phyloP scores from a whole-genome alignment of 2,113 vertebrate genomes.

The Callospermophilus lateralis region DNA sequence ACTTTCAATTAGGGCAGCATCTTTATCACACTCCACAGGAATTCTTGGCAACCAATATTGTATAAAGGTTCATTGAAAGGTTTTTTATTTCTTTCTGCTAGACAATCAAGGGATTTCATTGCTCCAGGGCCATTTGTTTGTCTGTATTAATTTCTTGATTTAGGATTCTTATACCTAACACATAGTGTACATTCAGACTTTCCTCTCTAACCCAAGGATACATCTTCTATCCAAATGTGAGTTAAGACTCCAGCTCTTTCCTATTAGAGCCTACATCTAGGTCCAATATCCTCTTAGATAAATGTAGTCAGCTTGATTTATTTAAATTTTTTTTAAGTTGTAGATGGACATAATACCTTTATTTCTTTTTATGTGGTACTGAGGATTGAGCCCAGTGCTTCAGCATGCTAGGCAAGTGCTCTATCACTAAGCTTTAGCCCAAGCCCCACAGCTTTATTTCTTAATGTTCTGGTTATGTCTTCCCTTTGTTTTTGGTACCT shows the following conservation, averaged over 20 bases:
- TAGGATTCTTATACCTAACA: constrained; percentile 44
- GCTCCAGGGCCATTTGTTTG: background rate
- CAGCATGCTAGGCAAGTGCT: no score
- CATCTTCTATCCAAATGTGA: constrained; percentile 34
- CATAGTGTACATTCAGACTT: background rate
- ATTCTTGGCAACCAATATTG: background rate
- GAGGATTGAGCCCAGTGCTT: no score
- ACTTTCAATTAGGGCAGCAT: background rate
- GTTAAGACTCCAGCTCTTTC: constrained; percentile 19
- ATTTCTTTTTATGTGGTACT: no score
- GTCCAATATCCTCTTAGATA: background rate
- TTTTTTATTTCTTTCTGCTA: constrained; percentile 10
- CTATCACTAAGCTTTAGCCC: no score
- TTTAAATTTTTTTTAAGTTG: no score
- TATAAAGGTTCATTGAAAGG: background rate
- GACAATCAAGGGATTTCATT: constrained; percentile 14
- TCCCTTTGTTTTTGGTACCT: constrained; percentile 16
- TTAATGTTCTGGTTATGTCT: constrained; percentile 26
- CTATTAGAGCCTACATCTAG: background rate
- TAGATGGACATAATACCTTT: no score
- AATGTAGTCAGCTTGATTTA: background rate
- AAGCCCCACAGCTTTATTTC: background rate
- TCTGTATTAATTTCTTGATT: background rate
- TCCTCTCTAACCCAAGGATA: background rate
- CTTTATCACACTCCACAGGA: background rate